Percentiles rank a stretch among this genome's conserved stretches.
Evolutionary conservation across 30 jellyfish, hydroid and myxozoan genomes (phyloP).

Genomic region (Clytia hemisphaerica): DNA sequence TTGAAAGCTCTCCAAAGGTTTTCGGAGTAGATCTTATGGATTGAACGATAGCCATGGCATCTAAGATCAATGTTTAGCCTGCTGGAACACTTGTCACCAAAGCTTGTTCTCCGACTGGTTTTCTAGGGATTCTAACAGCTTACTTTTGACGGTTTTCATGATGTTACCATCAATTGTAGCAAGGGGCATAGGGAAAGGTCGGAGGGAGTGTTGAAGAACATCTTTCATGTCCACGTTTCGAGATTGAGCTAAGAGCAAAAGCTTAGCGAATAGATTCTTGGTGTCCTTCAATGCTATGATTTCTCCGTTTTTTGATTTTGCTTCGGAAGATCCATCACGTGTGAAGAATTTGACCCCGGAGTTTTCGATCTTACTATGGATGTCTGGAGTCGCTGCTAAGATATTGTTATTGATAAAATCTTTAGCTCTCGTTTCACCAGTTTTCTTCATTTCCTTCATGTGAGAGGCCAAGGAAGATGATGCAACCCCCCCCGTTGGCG

Average conservation of each 20-base stretch:
- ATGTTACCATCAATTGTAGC: constrained; percentile 39
- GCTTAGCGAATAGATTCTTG: constrained; percentile 21
- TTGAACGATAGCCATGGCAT: constrained; percentile 39
- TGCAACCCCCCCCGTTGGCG: constrained; percentile 26
- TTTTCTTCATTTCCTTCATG: constrained; percentile 24
- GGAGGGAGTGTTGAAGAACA: constrained; percentile 22
- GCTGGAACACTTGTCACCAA: constrained; percentile 10
- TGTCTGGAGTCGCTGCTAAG: constrained; percentile 19
- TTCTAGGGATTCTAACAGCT: constrained; percentile 17
- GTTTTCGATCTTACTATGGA: constrained; percentile 12
- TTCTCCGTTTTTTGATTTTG: constrained; percentile 18
- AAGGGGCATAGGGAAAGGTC: constrained; percentile 29
- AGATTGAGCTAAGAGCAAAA: constrained; percentile 32
- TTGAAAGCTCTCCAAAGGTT: constrained; percentile 33
- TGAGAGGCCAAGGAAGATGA: constrained; percentile 5
- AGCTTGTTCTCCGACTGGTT: background rate
- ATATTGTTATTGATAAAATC: constrained; percentile 5
- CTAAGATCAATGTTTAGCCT: constrained; percentile 17
- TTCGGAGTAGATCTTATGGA: constrained; percentile 13
- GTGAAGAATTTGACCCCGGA: constrained; percentile 6
- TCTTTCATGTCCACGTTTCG: constrained; percentile 33
- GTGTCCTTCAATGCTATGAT: constrained; percentile 29
- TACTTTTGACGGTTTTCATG: constrained; percentile 23
- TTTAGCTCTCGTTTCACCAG: constrained; percentile 16
- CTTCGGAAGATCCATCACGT: constrained; percentile 7